Conservation (phyloP, 2,797 vertebrate genomes). For the Geotria australis region DNA sequence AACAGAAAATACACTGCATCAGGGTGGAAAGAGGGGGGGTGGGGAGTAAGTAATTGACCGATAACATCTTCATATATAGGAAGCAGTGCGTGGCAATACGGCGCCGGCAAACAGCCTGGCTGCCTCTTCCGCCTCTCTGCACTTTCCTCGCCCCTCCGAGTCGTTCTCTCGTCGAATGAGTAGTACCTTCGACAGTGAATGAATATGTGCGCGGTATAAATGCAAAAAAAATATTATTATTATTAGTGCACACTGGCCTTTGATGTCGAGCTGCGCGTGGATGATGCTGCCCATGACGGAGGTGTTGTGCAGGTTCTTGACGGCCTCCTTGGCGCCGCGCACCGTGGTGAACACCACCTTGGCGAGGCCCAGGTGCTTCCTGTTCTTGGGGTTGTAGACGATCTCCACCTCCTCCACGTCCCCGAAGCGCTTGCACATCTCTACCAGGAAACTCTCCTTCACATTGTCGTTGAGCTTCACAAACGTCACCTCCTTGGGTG, state of each 20-base stretch:
- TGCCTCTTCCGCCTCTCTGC: too few relatives aligned
- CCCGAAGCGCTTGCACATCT: constrained; percentile 68
- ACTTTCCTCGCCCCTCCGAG: too few relatives aligned
- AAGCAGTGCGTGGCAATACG: too few relatives aligned
- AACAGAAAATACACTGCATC: too few relatives aligned
- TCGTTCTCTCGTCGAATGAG: too few relatives aligned
- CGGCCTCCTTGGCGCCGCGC: constrained; percentile 52
- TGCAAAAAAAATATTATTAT: too few relatives aligned
- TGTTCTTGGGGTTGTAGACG: constrained; percentile 54
- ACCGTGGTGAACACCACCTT: constrained; percentile 61
- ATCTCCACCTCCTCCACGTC: constrained; percentile 78
- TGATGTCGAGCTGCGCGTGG: constrained; percentile 67
- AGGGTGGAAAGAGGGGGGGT: too few relatives aligned
- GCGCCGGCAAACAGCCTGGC: too few relatives aligned
- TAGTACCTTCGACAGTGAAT: too few relatives aligned
- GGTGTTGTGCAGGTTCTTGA: constrained; percentile 61
- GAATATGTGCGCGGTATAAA: too few relatives aligned
- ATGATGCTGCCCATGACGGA: constrained; percentile 81
- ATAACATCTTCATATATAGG: too few relatives aligned
- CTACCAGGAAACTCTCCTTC: constrained; percentile 52
- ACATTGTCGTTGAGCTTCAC: constrained; percentile 75
- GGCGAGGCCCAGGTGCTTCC: constrained; percentile 63
- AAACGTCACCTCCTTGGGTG: constrained; percentile 72
- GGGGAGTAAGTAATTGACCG: too few relatives aligned
- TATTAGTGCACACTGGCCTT: constrained; percentile 29